phyloP scores from a whole-genome alignment of 2,113 vertebrate species.

The Sceloporus undulatus region DNA sequence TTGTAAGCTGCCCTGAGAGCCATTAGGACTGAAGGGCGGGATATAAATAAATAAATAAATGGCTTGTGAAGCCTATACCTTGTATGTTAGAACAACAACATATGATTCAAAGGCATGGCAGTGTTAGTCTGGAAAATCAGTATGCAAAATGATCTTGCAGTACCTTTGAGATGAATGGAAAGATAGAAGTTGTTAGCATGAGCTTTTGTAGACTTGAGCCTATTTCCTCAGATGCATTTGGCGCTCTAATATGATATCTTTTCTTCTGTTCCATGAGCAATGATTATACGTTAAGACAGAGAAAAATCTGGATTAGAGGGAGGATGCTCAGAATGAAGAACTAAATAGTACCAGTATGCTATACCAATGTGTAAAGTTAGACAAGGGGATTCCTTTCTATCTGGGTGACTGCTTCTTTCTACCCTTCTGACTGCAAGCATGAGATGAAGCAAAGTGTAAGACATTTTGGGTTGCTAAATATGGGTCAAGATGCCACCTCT shows the following conservation, averaged over 20 bases:
- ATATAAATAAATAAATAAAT: too few relatives aligned
- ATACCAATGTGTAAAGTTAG: background rate
- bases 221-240: too few relatives aligned
- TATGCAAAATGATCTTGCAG: too few relatives aligned
- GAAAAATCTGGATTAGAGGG: background rate
- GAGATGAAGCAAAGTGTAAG: background rate
- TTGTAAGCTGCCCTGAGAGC: too few relatives aligned
- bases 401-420: background rate
- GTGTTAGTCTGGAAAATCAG: too few relatives aligned
- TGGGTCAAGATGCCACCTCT: background rate
- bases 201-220: too few relatives aligned
- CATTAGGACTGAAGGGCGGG: too few relatives aligned
- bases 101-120: too few relatives aligned
- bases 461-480: background rate
- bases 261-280: background rate
- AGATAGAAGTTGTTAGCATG: too few relatives aligned
- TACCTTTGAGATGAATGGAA: too few relatives aligned
- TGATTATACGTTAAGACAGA: background rate
- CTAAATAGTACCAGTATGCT: background rate
- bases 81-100: too few relatives aligned
- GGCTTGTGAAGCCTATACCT: too few relatives aligned
- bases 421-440: background rate
- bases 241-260: background rate
- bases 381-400: background rate
- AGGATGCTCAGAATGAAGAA: background rate